These are phyloP conservation scores for Drosophila falleni DNA, from an alignment of 2,888 invertebrate genomes.

Conservation along the genomic window DNA sequence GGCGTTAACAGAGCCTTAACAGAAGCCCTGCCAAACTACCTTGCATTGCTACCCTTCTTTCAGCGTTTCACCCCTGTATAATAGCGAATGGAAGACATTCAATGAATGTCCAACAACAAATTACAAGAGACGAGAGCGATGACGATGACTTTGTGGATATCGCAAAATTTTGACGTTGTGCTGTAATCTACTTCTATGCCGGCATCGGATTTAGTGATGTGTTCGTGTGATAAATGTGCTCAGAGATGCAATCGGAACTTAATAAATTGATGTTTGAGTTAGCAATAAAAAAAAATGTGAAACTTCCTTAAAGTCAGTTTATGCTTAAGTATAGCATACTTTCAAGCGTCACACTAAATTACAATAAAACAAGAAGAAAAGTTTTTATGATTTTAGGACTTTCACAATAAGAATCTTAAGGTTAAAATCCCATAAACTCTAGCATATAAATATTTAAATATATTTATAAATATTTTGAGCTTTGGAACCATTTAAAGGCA, in stretches of 20 bases:
- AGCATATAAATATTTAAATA: not conserved
- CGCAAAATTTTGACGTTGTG: conserved; percentile 21
- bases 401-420: not conserved
- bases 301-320: not conserved
- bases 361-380: not conserved
- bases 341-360: conserved; percentile 11
- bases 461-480: not conserved
- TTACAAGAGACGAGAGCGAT: conserved; percentile 19
- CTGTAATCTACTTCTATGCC: conserved; percentile 40
- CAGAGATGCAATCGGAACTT: not conserved
- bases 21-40: no score
- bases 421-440: not conserved
- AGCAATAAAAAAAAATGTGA: not conserved
- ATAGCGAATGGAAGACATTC: no score
- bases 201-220: conserved; percentile 39
- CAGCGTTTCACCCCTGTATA: no score
- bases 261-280: not conserved
- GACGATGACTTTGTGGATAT: conserved; percentile 27
- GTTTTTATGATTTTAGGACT: not conserved
- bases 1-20: no score
- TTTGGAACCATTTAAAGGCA: not conserved
- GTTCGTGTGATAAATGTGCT: conserved; percentile 10
- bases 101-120: not conserved
- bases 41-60: no score
- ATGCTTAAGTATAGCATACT: conserved; percentile 23